Evolutionary conservation across 2,797 vertebrate species (phyloP).

Genomic region (Brachymystax lenok): DNA sequence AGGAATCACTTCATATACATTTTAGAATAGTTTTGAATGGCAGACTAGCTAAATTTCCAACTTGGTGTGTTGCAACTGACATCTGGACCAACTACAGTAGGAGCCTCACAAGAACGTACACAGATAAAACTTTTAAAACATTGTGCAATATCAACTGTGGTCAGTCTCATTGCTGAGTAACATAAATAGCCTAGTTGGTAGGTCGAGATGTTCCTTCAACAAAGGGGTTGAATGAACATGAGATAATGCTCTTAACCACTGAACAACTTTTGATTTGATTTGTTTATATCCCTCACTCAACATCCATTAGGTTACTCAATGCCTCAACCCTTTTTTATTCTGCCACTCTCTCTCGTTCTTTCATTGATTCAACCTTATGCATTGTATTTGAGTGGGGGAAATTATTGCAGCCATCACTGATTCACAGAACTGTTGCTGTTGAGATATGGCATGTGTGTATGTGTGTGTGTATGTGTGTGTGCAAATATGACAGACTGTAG

Average conservation of each 20-base stretch:
- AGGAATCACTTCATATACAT: neutral
- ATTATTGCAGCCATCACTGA: neutral
- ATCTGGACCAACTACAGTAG: neutral
- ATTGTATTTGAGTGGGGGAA: neutral
- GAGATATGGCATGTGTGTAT: neutral
- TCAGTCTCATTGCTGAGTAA: neutral
- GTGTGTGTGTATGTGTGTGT: conserved; percentile 34
- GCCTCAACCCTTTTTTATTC: too few species aligned
- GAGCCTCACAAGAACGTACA: neutral
- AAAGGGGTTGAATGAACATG: neutral
- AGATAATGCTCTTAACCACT: neutral
- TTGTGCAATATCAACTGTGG: neutral
- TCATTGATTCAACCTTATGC: neutral
- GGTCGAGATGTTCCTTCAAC: neutral
- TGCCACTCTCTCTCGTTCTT: neutral
- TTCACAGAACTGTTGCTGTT: neutral
- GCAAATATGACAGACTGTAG: conserved; percentile 24
- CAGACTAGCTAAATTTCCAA: neutral
- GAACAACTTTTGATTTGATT: neutral
- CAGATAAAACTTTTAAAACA: neutral
- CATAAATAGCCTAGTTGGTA: neutral
- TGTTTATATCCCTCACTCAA: neutral
- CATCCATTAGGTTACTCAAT: neutral
- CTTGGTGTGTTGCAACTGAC: neutral
- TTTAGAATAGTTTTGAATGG: neutral